Conservation (phyloP, 1,140 invertebrate genomes). For the Oscheius sp. region DNA sequence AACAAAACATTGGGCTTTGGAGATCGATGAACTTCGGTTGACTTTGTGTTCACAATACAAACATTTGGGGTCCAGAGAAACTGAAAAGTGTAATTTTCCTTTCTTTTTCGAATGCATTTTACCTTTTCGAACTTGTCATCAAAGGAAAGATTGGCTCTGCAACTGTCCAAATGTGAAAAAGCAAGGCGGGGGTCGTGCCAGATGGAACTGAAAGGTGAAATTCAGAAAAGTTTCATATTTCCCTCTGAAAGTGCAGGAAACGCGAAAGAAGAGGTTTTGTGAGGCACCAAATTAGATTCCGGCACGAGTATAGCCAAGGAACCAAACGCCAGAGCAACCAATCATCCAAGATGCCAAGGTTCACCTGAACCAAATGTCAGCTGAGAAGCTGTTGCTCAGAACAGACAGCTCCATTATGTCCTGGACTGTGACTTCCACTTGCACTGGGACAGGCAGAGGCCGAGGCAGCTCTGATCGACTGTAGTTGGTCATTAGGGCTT, state of each 20-base stretch:
- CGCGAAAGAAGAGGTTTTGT: too few relatives aligned
- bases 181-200: slow-evolving; percentile 58
- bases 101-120: background rate
- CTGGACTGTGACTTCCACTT: slow-evolving; percentile 57
- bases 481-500: background rate
- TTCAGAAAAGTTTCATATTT: background rate
- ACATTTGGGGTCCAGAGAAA: slow-evolving; percentile 58
- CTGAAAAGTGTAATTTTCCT: slow-evolving; percentile 32
- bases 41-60: slow-evolving; percentile 60
- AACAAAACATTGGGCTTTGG: slow-evolving; percentile 58
- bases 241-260: too few relatives aligned
- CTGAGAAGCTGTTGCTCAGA: slow-evolving; percentile 57
- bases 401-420: slow-evolving; percentile 57
- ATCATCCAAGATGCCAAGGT: too few relatives aligned
- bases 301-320: too few relatives aligned
- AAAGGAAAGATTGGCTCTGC: slow-evolving; percentile 57
- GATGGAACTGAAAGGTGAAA: slow-evolving; percentile 45
- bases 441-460: background rate
- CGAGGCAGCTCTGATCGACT: background rate
- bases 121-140: slow-evolving; percentile 60
- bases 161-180: slow-evolving; percentile 55
- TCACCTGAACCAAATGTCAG: slow-evolving; percentile 57
- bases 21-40: slow-evolving; percentile 49
- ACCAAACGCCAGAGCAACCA: too few relatives aligned
- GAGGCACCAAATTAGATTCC: too few relatives aligned